These are phyloP conservation scores for Paragorgia papillata DNA, from an alignment of 92 coral and sea anemone genomes.

Conservation along the genomic window DNA sequence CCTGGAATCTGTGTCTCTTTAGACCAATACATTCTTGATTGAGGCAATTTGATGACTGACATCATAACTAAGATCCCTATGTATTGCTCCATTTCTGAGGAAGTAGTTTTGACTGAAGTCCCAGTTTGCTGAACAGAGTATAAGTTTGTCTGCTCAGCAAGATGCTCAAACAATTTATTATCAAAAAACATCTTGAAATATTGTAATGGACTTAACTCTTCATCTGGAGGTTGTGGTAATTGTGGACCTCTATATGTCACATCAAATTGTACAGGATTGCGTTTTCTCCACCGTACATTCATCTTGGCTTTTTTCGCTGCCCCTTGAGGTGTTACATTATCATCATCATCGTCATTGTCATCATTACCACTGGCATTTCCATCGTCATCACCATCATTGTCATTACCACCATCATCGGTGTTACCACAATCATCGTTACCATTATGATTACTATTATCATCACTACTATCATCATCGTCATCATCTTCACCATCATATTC, in stretches of 20 bases:
- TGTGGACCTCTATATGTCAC: conserved; percentile 30
- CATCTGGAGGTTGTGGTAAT: conserved; percentile 41
- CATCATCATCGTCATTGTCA: not conserved
- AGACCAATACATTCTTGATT: conserved; percentile 23
- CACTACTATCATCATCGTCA: not conserved
- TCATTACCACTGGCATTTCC: not conserved
- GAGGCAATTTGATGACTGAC: conserved; percentile 39
- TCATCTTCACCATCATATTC: not conserved
- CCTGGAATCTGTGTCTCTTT: conserved; percentile 13
- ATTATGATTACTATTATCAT: not conserved
- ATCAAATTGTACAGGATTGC: conserved; percentile 21
- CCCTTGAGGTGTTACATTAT: not conserved
- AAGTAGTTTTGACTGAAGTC: conserved; percentile 15
- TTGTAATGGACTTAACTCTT: conserved; percentile 15
- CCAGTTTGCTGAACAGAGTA: conserved; percentile 36
- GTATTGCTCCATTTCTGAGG: conserved; percentile 30
- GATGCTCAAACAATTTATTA: conserved; percentile 20
- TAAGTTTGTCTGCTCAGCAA: conserved; percentile 42
- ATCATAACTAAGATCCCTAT: conserved; percentile 35
- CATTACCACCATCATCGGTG: not conserved
- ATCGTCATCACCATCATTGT: not conserved
- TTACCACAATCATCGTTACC: not conserved
- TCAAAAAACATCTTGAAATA: conserved; percentile 33
- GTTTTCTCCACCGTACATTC: conserved; percentile 13
- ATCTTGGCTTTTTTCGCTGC: not conserved